Evolutionary conservation across 2,113 vertebrate genomes (phyloP).

Genomic region (Anser brachyrhynchus): DNA sequence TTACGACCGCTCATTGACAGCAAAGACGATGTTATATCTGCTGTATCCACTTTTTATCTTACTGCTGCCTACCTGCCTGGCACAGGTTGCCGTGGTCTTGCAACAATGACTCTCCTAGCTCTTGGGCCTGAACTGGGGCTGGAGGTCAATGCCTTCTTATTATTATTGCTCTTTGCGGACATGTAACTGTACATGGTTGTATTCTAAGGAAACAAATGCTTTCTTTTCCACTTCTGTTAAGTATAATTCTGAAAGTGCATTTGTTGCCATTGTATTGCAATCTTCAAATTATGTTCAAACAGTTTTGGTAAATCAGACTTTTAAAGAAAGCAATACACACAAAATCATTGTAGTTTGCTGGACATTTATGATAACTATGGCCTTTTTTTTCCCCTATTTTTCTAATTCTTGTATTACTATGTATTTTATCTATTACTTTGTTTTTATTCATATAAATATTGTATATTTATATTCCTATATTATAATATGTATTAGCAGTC

Average conservation of each 20-base stretch:
- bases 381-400: neutral
- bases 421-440: neutral
- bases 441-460: neutral
- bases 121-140: neutral
- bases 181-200: neutral
- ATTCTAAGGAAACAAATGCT: neutral
- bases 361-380: neutral
- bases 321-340: neutral
- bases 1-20: neutral
- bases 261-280: neutral
- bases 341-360: neutral
- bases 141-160: neutral
- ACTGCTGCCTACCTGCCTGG: neutral
- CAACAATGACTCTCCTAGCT: neutral
- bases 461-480: neutral
- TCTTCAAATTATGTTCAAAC: neutral
- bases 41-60: neutral
- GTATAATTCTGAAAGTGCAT: neutral
- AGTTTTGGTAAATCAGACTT: neutral
- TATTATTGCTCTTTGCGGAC: neutral
- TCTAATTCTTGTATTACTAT: neutral
- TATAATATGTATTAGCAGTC: neutral
- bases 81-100: neutral
- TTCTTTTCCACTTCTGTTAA: neutral
- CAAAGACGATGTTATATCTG: neutral